phyloP scores from a whole-genome alignment of 2,888 invertebrate species.

The Drosophila kanekoi region DNA sequence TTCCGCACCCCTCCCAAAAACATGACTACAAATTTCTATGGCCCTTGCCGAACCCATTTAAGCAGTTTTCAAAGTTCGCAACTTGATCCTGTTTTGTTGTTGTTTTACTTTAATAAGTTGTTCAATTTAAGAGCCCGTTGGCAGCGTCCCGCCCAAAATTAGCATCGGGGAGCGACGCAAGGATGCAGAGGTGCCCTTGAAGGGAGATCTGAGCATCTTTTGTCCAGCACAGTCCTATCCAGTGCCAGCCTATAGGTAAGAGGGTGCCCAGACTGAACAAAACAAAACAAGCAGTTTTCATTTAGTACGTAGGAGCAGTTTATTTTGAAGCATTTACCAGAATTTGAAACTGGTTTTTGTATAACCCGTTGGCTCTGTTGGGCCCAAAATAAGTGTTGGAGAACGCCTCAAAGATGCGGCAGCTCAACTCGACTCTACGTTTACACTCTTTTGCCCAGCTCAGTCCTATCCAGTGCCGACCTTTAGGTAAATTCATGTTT shows the following conservation, averaged over 20 bases:
- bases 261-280: neutral
- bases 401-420: constrained; percentile 88
- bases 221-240: constrained; percentile 92
- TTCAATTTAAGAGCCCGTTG: constrained; percentile 86
- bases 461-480: constrained; percentile 91
- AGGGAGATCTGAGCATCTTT: constrained; percentile 87
- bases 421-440: constrained; percentile 85
- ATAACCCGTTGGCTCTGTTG: constrained; percentile 86
- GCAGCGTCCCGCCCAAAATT: constrained; percentile 86
- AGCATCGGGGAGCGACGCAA: constrained; percentile 87
- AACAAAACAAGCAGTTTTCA: constrained; percentile 51
- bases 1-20: neutral
- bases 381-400: constrained; percentile 89
- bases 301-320: neutral
- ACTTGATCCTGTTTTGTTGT: constrained; percentile 23
- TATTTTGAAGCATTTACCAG: neutral
- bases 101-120: constrained; percentile 38
- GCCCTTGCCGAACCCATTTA: constrained; percentile 24
- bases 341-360: neutral
- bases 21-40: constrained; percentile 31
- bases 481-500: constrained; percentile 87
- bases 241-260: constrained; percentile 89
- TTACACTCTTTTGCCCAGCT: constrained; percentile 90
- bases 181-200: constrained; percentile 85
- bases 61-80: constrained; percentile 60